Evolutionary conservation across 2,797 vertebrate species (phyloP).

Genomic region (Fringilla coelebs): DNA sequence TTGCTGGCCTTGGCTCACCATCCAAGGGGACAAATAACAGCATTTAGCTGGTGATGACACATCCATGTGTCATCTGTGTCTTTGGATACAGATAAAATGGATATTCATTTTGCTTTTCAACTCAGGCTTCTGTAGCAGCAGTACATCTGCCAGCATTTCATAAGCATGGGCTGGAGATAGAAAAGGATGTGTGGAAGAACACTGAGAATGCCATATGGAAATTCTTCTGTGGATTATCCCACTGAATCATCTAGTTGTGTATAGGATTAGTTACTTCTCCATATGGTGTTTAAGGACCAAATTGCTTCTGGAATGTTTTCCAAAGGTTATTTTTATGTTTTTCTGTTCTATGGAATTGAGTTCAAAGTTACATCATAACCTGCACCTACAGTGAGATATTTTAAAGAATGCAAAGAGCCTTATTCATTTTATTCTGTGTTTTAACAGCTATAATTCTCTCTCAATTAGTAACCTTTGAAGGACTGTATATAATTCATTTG

Average conservation of each 20-base stretch:
- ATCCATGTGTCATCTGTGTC: neutral
- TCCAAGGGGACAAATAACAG: neutral
- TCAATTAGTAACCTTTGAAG: neutral
- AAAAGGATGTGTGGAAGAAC: neutral
- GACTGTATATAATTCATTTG: neutral
- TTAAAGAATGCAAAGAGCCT: neutral
- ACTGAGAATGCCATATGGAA: neutral
- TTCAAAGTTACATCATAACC: neutral
- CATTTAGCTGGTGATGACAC: neutral
- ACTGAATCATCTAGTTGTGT: neutral
- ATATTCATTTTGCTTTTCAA: neutral
- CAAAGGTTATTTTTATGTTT: neutral
- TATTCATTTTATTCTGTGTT: neutral
- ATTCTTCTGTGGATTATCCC: conserved; percentile 13
- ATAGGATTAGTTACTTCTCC: conserved; percentile 27
- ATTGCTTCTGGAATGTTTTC: neutral
- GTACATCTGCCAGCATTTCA: neutral
- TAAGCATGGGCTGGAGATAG: neutral
- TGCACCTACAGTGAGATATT: neutral
- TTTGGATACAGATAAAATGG: neutral
- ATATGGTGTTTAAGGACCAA: conserved; percentile 11
- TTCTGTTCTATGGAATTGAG: neutral
- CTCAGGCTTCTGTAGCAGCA: neutral
- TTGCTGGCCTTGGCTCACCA: neutral
- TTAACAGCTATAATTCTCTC: neutral